A percentile compares a stretch with the other conserved stretches of the same genome.
phyloP scores from a whole-genome alignment of 2,797 vertebrate species.

The Sebastolobus altivelis region DNA sequence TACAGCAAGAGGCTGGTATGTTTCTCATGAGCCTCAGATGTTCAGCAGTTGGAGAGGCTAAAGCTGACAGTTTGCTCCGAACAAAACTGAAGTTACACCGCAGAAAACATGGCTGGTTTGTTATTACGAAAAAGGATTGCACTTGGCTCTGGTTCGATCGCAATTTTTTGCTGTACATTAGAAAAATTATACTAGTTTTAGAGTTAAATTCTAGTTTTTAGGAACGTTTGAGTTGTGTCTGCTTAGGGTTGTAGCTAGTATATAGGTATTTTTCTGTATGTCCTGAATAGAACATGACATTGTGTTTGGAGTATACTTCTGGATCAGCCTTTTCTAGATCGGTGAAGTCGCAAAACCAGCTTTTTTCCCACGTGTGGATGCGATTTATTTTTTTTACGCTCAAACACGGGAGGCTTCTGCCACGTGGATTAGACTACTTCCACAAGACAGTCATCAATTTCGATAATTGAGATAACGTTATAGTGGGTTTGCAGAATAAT shows the following conservation, averaged over 20 bases:
- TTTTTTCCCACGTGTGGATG: neutral
- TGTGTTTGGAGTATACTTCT: neutral
- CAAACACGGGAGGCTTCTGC: neutral
- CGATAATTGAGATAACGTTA: conserved; percentile 17
- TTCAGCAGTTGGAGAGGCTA: neutral
- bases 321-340: neutral
- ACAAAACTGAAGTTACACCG: neutral
- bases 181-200: neutral
- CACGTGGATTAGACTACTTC: conserved; percentile 4
- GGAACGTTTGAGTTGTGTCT: neutral
- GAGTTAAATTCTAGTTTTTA: neutral
- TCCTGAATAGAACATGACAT: neutral
- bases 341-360: neutral
- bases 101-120: neutral
- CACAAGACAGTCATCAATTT: conserved; percentile 32
- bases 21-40: conserved; percentile 15
- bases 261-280: neutral
- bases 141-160: neutral
- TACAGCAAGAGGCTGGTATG: conserved; percentile 98
- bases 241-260: neutral
- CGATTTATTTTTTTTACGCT: neutral
- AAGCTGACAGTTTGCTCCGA: neutral
- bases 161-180: neutral
- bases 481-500: conserved; percentile 21
- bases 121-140: neutral